Percentiles rank a stretch among this genome's conserved stretches.
Evolutionary conservation across 2,888 invertebrate species (phyloP).

Genomic region (Therioaphis trifolii): DNA sequence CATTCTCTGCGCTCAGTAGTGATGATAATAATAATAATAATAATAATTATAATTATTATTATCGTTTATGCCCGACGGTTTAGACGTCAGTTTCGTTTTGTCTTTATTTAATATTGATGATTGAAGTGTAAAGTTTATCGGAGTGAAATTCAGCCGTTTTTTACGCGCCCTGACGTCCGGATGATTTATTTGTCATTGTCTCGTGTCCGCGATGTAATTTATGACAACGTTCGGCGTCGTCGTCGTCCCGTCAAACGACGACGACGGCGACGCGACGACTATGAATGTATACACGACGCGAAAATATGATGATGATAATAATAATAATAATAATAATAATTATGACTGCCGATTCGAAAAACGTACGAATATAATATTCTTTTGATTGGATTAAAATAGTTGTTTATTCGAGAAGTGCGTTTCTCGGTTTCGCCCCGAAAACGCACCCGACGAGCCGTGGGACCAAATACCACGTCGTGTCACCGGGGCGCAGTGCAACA

Average conservation of each 20-base stretch:
- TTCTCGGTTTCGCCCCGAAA: too few relatives aligned
- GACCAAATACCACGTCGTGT: too few relatives aligned
- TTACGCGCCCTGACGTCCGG: slow-evolving; percentile 42
- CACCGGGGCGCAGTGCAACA: too few relatives aligned
- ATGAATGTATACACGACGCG: not conserved
- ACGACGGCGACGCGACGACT: not conserved
- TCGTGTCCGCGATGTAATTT: slow-evolving; percentile 43
- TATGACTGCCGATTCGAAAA: too few relatives aligned
- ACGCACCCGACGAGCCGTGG: too few relatives aligned
- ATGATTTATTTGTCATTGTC: slow-evolving; percentile 59
- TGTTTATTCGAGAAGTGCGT: too few relatives aligned
- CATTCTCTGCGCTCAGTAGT: not conserved
- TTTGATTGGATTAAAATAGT: too few relatives aligned
- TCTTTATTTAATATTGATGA: slow-evolving; percentile 46
- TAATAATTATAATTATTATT: slow-evolving; percentile 36
- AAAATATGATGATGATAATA: not conserved
- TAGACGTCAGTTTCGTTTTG: slow-evolving; percentile 33
- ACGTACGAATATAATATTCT: too few relatives aligned
- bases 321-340: not conserved
- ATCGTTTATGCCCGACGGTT: slow-evolving; percentile 16
- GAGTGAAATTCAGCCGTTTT: slow-evolving; percentile 47
- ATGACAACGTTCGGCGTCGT: slow-evolving; percentile 27
- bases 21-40: slow-evolving; percentile 22
- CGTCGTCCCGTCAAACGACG: slow-evolving; percentile 9
- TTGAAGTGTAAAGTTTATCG: slow-evolving; percentile 60